phyloP scores from a whole-genome alignment of 2,797 vertebrate genomes.

The Rhabdophis nuchalis region DNA sequence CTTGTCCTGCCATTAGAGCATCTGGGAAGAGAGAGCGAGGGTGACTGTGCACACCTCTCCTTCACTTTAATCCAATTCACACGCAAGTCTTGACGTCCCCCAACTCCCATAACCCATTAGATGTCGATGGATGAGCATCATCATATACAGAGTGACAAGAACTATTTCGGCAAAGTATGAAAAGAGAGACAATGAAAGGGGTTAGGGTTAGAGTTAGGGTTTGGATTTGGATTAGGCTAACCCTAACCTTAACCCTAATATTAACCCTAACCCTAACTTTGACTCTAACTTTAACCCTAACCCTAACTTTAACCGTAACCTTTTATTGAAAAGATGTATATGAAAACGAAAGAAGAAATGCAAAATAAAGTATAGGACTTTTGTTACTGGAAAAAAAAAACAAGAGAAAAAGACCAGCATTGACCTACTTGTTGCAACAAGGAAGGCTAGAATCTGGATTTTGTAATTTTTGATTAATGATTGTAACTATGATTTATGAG shows the following conservation, averaged over 20 bases:
- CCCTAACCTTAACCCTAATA: background rate
- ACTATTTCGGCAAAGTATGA: background rate
- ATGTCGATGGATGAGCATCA: no score
- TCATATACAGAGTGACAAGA: background rate
- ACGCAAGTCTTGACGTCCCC: no score
- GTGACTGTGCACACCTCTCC: no score
- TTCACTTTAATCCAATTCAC: no score
- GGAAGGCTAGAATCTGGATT: background rate
- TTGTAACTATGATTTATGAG: background rate
- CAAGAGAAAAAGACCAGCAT: background rate
- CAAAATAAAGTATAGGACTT: background rate
- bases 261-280: background rate
- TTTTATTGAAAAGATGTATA: background rate
- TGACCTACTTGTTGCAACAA: background rate
- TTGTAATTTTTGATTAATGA: background rate
- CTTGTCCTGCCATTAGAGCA: no score
- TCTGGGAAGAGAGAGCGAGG: no score
- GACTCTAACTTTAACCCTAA: background rate
- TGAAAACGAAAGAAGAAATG: background rate
- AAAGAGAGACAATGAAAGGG: background rate
- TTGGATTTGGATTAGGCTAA: background rate
- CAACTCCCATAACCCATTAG: no score
- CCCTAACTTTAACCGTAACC: background rate
- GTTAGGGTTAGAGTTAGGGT: background rate
- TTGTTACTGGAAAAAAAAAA: background rate